Evolutionary conservation across 2,888 invertebrate species (phyloP).

Genomic region (Stratiomys singularior): DNA sequence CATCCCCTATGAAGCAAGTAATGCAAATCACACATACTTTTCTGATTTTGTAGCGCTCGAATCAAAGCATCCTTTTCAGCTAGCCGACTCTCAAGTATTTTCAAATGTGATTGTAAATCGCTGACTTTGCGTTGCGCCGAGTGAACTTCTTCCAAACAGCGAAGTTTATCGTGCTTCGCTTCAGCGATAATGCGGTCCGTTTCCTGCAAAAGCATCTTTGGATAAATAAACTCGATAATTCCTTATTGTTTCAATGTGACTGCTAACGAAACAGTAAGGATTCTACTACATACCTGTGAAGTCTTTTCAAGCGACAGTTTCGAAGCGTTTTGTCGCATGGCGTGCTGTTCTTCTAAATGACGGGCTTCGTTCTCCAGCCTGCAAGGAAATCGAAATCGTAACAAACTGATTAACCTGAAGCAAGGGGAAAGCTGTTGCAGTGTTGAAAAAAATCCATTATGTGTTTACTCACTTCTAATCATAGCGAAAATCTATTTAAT

Average conservation of each 20-base stretch:
- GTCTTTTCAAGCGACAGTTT: constrained; percentile 73
- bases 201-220: constrained; percentile 69
- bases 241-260: background rate
- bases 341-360: constrained; percentile 84
- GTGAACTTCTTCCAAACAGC: constrained; percentile 90
- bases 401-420: too few relatives aligned
- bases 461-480: too few relatives aligned
- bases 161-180: constrained; percentile 84
- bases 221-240: constrained; percentile 65
- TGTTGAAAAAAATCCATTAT: too few relatives aligned
- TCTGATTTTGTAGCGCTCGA: constrained; percentile 82
- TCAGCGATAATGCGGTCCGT: constrained; percentile 87
- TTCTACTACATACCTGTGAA: constrained; percentile 48
- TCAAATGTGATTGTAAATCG: constrained; percentile 85
- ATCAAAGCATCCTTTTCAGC: constrained; percentile 93
- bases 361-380: constrained; percentile 83
- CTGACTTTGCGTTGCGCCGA: constrained; percentile 86
- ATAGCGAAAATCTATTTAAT: too few relatives aligned
- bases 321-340: constrained; percentile 81
- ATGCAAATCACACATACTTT: constrained; percentile 53
- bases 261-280: background rate
- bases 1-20: background rate
- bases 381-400: constrained; percentile 51
- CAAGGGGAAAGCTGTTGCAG: too few relatives aligned
- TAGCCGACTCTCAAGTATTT: constrained; percentile 86